phyloP scores from a whole-genome alignment of 2,888 invertebrate species.

The Xanthorhoe spadicearia region DNA sequence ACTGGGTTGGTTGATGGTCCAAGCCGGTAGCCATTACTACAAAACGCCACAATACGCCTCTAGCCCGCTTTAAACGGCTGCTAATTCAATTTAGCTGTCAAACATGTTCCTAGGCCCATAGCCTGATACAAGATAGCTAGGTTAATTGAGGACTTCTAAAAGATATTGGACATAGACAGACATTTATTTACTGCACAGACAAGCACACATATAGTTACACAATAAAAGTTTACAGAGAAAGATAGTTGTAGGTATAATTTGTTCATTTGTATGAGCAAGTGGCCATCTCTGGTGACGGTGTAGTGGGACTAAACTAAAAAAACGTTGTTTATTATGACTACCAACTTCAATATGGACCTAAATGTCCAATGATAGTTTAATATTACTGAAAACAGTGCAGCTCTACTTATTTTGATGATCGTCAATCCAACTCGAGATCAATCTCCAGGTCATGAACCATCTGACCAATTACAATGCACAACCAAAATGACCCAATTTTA shows the following conservation, averaged over 20 bases:
- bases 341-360: no score
- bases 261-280: no score
- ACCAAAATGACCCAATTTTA: conserved; percentile 2
- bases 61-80: conserved; percentile 39
- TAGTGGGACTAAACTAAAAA: no score
- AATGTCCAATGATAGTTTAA: neutral
- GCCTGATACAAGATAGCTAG: conserved; percentile 16
- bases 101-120: conserved; percentile 35
- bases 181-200: no score
- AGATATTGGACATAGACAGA: no score
- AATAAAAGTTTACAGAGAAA: no score
- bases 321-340: no score
- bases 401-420: neutral
- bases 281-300: no score
- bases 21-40: conserved; percentile 25
- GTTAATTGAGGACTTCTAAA: no score
- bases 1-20: conserved; percentile 12
- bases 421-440: neutral
- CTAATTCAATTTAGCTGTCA: conserved; percentile 44
- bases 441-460: neutral
- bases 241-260: no score
- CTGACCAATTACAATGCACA: neutral
- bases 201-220: no score
- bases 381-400: neutral
- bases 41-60: conserved; percentile 35